Evolutionary conservation across 2,113 vertebrate species (phyloP), one percentile per base, ranked within the genome.

Genomic region (Opisthocomus hoazin): DNA sequence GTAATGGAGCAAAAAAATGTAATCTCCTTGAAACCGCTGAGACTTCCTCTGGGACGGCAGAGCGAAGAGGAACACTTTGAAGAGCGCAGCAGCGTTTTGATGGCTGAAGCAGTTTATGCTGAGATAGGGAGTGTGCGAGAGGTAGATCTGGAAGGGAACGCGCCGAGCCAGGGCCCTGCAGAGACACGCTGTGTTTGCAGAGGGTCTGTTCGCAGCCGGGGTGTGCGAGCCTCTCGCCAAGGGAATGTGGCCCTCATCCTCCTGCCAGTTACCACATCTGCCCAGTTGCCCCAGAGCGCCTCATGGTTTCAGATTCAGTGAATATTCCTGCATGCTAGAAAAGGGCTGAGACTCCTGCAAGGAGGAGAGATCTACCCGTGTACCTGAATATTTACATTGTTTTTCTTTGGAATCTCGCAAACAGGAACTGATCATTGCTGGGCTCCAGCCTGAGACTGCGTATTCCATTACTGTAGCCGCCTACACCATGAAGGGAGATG

Each of bases 401-500:
- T 91, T 90, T 48, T 63, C 85, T 89, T 68, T 92, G 94, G 34
- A 39, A 61, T 93, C 93, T 84, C 32, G 4, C 91, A 90, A 57
- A 60, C 97, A 99, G 99, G 99, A 99, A 94, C 99, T 99, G 99
- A 75, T 99, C 97, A 99, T 99, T 87, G 98, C 98, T 94, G 98
- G 99, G 90, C 98, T 99, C 69, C 98, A 99, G 97, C 99, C 99
- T 1, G 99, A 99, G 97, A 99, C 99, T 48, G 97, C 98, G 13
- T 99, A 99, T 95, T 99, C 99, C 95, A 98, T 99, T 97, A 99
- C 99, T 0, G 99, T 99, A 87, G 99, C 99, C 13, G 99, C 99
- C 16, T 99, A 99, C 97, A 99, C 99, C 97, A 99, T 99, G 98
- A 99, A 99, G 95, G 99, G 99, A 57, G 99, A 99, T 39, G 99